These are phyloP conservation scores for Tiaroga cobitis DNA, from an alignment of 2,797 vertebrate species.

Conservation along the genomic window DNA sequence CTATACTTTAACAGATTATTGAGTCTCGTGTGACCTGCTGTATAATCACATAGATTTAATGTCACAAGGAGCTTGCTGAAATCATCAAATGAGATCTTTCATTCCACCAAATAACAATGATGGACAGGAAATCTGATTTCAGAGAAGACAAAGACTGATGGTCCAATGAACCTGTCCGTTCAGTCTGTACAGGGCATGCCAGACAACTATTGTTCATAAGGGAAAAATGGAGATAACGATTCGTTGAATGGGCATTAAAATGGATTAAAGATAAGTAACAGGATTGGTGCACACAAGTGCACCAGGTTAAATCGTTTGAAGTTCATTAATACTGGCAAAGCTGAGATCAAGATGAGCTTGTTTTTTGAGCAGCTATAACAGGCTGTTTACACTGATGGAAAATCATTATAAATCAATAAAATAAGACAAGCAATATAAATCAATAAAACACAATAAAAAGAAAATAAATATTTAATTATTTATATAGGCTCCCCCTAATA, in stretches of 20 bases:
- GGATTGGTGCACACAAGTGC: too few relatives aligned
- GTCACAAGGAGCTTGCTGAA: conserved; percentile 25
- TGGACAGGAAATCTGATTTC: conserved; percentile 1
- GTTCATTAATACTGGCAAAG: conserved; percentile 9
- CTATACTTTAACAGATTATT: conserved; percentile 3
- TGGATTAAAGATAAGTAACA: not conserved
- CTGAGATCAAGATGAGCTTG: not conserved
- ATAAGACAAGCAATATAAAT: too few relatives aligned
- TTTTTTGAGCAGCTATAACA: not conserved
- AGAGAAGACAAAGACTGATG: conserved; percentile 5
- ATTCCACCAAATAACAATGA: not conserved
- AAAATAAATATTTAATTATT: too few relatives aligned
- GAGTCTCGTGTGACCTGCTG: conserved; percentile 34
- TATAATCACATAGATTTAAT: conserved; percentile 46
- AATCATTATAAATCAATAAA: too few relatives aligned
- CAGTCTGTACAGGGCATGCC: not conserved
- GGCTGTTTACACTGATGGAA: not conserved
- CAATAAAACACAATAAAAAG: too few relatives aligned
- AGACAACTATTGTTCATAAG: conserved; percentile 1
- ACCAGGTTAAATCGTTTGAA: not conserved
- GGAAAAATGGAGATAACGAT: not conserved
- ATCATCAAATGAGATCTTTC: conserved; percentile 33
- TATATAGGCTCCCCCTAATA: too few relatives aligned
- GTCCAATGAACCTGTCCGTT: conserved; percentile 9
- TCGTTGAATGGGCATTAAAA: not conserved